Conservation (phyloP, 2,888 invertebrate species). For the Watsonalla cultraria region DNA sequence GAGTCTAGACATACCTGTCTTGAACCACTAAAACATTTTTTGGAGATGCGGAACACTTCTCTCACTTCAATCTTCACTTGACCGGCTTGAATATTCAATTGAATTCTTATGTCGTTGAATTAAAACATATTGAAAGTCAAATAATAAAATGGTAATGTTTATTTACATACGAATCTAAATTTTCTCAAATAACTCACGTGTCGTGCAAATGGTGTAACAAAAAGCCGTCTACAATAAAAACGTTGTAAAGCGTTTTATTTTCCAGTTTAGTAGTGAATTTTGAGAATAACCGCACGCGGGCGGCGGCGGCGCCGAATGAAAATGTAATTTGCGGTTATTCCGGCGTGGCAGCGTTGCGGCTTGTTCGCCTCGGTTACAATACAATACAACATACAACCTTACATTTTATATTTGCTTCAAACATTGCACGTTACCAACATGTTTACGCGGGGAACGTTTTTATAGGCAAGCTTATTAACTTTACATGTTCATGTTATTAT, state of each 20-base stretch:
- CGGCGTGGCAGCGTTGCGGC: conserved; percentile 40
- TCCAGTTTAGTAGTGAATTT: conserved; percentile 36
- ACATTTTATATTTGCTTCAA: conserved; percentile 24
- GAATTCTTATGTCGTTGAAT: no score
- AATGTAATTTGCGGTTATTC: conserved; percentile 70
- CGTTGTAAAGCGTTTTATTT: conserved; percentile 25
- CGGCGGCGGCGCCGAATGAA: conserved; percentile 54
- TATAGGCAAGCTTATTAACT: neutral
- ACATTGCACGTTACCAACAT: conserved; percentile 7
- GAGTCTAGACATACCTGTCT: no score
- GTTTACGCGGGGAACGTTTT: neutral
- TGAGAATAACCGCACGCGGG: conserved; percentile 33
- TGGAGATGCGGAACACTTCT: no score
- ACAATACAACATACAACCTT: conserved; percentile 16
- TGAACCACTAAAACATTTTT: no score
- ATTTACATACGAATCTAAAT: no score
- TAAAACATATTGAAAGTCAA: no score
- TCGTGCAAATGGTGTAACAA: conserved; percentile 7
- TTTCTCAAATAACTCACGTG: neutral
- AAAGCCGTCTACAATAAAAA: conserved; percentile 21
- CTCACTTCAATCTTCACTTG: no score
- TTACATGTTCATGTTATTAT: no score
- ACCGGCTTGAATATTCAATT: no score
- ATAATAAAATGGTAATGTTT: no score
- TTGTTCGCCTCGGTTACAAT: conserved; percentile 27